phyloP scores from a whole-genome alignment of 2,888 invertebrate genomes.

The Blastobasis lacticolella region DNA sequence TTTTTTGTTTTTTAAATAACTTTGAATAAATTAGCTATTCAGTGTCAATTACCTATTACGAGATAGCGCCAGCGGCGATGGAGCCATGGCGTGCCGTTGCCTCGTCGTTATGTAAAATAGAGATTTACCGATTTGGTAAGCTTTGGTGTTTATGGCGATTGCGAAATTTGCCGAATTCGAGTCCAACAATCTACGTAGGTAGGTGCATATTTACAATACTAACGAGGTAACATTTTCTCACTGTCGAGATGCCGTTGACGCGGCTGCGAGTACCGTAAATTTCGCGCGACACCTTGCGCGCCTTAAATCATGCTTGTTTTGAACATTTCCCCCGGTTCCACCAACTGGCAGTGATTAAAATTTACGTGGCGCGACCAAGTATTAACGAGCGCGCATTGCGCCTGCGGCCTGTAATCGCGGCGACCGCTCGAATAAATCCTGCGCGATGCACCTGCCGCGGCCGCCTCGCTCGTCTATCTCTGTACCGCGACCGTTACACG shows the following conservation, averaged over 20 bases:
- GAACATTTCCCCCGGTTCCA: constrained; percentile 61
- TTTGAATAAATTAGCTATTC: neutral
- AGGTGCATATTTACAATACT: neutral
- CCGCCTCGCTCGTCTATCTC: constrained; percentile 14
- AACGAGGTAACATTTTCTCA: neutral
- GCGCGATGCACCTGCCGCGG: constrained; percentile 62
- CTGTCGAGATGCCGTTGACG: constrained; percentile 7
- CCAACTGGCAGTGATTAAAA: constrained; percentile 72
- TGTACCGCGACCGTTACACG: neutral
- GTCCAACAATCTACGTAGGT: neutral
- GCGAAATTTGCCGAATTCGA: constrained; percentile 10
- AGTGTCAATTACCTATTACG: constrained; percentile 1
- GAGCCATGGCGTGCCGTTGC: constrained; percentile 2
- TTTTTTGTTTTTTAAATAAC: neutral
- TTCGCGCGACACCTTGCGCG: constrained; percentile 43
- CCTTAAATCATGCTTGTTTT: constrained; percentile 68
- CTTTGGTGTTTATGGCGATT: constrained; percentile 10
- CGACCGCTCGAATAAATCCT: constrained; percentile 65
- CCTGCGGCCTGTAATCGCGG: constrained; percentile 50
- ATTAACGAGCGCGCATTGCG: constrained; percentile 67
- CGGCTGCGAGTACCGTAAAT: constrained; percentile 30
- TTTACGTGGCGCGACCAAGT: constrained; percentile 70
- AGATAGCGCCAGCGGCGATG: constrained; percentile 3
- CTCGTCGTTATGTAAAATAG: constrained; percentile 20
- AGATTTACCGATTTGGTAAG: constrained; percentile 12